Base-by-base conservation (phyloP, 2,113 vertebrate genomes). In the Australoheros scitulus region DNA sequence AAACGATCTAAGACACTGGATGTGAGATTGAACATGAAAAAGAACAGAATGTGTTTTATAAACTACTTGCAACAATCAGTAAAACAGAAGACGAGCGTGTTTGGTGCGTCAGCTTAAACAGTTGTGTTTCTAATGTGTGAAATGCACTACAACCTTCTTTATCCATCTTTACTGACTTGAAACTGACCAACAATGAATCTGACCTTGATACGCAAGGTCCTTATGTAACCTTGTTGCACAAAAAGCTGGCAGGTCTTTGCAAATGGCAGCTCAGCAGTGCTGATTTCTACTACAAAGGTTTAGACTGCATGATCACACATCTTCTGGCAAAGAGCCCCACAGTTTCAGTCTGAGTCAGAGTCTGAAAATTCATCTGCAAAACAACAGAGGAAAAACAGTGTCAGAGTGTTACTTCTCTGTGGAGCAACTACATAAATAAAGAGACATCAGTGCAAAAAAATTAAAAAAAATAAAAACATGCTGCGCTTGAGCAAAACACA, bases 321-420 rank as follows among this genome's bases (percentile, higher is more conserved):
- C 63, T 20, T 14, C 86, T 56, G 80, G 47, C 36, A 41, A 77
- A 15, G 65, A 38, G 55, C 26, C 55, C 20, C 1, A 61, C 11
- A 61, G 70, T 68, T 86, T 98, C 94, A 98, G 87, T 99, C 97
- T 0, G 97, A 98, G 91, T 99, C 97, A 0, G 96, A 97, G 90
- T 97, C 94, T 0, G 96, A 98, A 82, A 93, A 90, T 4, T 97
- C 96, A 57, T 96, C 98, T 99, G 82, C 57, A 93, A 92, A 87
- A 89, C 58, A 86, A 92, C 77, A 88, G 43, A 20, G 29, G 18
- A 38, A 59, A 84, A 85, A 80, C 13, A 47, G 17, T 20, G 26
- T 72, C 47, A 68, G 64, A 57, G 20, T 52, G 38, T 59, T n/a
- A 47, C 11, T 57, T 79, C 32, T 47, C 18, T 58, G 18, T 64